A percentile compares a stretch with the other conserved stretches of the same genome.
phyloP scores from a whole-genome alignment of 2,888 invertebrate species.

The Drosophila differens region DNA sequence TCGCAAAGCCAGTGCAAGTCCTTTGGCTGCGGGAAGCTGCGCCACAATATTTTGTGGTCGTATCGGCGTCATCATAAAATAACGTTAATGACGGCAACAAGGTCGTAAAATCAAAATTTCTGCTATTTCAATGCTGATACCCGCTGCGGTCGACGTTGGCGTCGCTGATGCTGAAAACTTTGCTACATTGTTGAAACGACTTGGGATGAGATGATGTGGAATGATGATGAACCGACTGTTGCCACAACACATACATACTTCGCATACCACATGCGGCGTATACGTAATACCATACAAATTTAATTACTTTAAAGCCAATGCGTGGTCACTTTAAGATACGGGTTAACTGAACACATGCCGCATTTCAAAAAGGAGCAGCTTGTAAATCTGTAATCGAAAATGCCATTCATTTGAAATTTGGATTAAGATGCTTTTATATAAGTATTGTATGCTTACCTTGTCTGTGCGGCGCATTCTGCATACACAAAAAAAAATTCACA shows the following conservation, averaged over 20 bases:
- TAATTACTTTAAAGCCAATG: constrained; percentile 62
- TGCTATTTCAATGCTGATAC: constrained; percentile 73
- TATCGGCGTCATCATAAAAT: constrained; percentile 82
- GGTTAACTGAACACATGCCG: not conserved
- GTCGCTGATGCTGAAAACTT: constrained; percentile 54
- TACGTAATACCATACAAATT: constrained; percentile 51
- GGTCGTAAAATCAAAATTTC: constrained; percentile 82
- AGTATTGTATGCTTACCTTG: constrained; percentile 23
- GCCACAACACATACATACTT: constrained; percentile 10
- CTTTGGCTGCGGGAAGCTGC: constrained; percentile 31
- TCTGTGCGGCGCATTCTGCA: constrained; percentile 3
- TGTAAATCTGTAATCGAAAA: constrained; percentile 1
- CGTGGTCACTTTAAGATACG: constrained; percentile 23
- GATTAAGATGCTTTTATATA: constrained; percentile 20
- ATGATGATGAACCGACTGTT: constrained; percentile 18
- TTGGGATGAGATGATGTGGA: constrained; percentile 25
- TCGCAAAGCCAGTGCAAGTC: constrained; percentile 53
- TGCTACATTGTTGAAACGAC: constrained; percentile 64
- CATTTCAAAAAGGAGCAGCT: not conserved
- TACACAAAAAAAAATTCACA: constrained; percentile 21
- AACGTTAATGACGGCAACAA: constrained; percentile 81
- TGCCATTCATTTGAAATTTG: constrained; percentile 10
- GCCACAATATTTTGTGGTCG: constrained; percentile 76
- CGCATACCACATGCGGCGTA: constrained; percentile 50
- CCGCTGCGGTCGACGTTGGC: constrained; percentile 61